Evolutionary conservation across 1,140 invertebrate species (phyloP).

Genomic region (Temnothorax curvispinosus): DNA sequence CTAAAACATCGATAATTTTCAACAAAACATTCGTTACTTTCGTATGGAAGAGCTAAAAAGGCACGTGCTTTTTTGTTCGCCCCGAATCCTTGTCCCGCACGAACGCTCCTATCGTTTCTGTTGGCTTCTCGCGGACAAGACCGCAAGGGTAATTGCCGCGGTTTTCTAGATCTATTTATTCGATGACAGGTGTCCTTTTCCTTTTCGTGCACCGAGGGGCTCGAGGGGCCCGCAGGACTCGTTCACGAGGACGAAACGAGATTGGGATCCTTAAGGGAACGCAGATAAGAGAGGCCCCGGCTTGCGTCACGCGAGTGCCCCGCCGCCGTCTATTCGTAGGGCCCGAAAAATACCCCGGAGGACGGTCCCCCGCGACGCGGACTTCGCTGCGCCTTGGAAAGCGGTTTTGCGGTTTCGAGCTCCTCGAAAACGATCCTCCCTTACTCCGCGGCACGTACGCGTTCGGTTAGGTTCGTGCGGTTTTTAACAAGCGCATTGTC

Average conservation of each 20-base stretch:
- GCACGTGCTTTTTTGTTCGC: not conserved
- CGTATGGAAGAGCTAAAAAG: not conserved
- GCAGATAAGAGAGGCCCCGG: conserved; percentile 18
- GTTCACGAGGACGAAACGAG: conserved; percentile 32
- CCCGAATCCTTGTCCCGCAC: not conserved
- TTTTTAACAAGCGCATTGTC: conserved; percentile 61
- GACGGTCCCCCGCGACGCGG: conserved; percentile 6
- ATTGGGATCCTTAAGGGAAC: not conserved
- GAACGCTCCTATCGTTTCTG: not conserved
- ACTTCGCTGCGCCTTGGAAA: not conserved
- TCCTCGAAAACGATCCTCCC: conserved; percentile 40
- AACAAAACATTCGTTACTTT: not conserved
- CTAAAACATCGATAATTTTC: not conserved
- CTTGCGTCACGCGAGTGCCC: conserved; percentile 35
- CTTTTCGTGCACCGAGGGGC: not conserved
- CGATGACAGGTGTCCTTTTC: conserved; percentile 33
- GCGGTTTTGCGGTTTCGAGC: conserved; percentile 43
- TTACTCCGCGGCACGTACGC: conserved; percentile 36
- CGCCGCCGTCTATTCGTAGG: not conserved
- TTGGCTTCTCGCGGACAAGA: not conserved
- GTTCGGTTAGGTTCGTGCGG: conserved; percentile 49
- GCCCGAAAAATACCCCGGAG: not conserved
- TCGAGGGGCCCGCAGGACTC: not conserved
- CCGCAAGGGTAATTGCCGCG: conserved; percentile 32
- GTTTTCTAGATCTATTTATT: conserved; percentile 54